Evolutionary conservation across 2,113 vertebrate species (phyloP).

Genomic region (Engraulis encrasicolus): DNA sequence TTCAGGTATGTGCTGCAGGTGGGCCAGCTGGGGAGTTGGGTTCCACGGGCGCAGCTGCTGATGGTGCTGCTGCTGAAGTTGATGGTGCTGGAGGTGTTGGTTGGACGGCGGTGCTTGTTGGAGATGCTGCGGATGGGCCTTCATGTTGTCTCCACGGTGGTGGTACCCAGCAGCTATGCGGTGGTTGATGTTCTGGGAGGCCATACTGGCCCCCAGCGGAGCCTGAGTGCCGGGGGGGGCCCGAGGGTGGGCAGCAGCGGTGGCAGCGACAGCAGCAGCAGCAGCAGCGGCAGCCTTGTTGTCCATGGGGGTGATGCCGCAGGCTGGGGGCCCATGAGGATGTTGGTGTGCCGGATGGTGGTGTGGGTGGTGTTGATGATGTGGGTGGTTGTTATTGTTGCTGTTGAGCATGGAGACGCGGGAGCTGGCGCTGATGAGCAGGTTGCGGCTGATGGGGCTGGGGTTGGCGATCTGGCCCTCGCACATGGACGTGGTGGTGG

Average conservation of each 20-base stretch:
- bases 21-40: conserved; percentile 92
- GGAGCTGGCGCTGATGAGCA: conserved; percentile 97
- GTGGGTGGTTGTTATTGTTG: conserved; percentile 57
- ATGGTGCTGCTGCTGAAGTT: conserved; percentile 76
- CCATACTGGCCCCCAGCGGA: no score
- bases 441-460: conserved; percentile 96
- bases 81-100: conserved; percentile 64
- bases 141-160: conserved; percentile 79
- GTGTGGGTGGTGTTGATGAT: background rate
- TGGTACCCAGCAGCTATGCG: conserved; percentile 84
- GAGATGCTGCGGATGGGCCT: conserved; percentile 81
- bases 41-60: conserved; percentile 90
- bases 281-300: conserved; percentile 79
- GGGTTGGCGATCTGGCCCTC: conserved; percentile 99
- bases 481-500: conserved; percentile 90
- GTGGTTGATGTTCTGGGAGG: conserved; percentile 75
- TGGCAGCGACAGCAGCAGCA: conserved; percentile 69
- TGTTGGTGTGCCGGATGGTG: conserved; percentile 40
- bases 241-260: conserved; percentile 49
- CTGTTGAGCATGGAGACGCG: conserved; percentile 89
- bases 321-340: conserved; percentile 79
- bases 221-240: conserved; percentile 64
- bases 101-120: conserved; percentile 70
- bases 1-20: conserved; percentile 89
- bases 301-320: conserved; percentile 87